Evolutionary conservation across 2,888 invertebrate genomes (phyloP), one percentile per base, ranked within the genome.

Genomic region (Cepaea hortensis): DNA sequence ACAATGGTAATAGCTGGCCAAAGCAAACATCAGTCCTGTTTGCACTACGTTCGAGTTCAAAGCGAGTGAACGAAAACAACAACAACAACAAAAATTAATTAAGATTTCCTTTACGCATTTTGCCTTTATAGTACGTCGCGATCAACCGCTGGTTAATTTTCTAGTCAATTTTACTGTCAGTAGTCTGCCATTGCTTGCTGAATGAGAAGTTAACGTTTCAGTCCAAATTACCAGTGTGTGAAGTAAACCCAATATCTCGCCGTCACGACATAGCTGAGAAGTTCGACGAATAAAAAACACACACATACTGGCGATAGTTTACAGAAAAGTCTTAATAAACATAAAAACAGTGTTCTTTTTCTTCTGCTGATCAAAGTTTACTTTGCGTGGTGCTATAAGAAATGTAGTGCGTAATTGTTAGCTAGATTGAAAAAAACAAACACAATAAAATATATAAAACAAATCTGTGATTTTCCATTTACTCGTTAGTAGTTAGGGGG

Each of bases 71-170:
- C 35, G 35, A 35, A 35, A 35, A 35, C 35, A 35, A 35, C 35
- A 35, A 35, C 35, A 35, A 35, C 35, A 35, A 35, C 35, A 35
- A 35, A 35, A 35, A 35, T 35, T 35, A 35, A 35, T 35, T 35
- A 35, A 35, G 35, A 35, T 35, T 35, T 35, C 35, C 35, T 35
- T 35, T 35, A 35, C 1, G 65, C 65, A 65, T 65, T 65, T 9
- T 18, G 65, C 18, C 18, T 65, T 65, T 65, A 18, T 13, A 65
- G 13, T 18, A 65, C 9, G 18, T 1, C 9, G 9, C 9, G 65
- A 65, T 13, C 65, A 65, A 65, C 65, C 18, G 65, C 9, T 65
- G 9, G 9, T 65, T 9, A 13, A 13, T 65, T 86, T 88, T 77
- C 84, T 9, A 68, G 55, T 70, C 61, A n/a, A 20, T 20, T 15